A percentile compares a stretch with the other conserved stretches of the same genome.
phyloP scores from a whole-genome alignment of 2,797 vertebrate genomes.

The Sparidentex hasta region DNA sequence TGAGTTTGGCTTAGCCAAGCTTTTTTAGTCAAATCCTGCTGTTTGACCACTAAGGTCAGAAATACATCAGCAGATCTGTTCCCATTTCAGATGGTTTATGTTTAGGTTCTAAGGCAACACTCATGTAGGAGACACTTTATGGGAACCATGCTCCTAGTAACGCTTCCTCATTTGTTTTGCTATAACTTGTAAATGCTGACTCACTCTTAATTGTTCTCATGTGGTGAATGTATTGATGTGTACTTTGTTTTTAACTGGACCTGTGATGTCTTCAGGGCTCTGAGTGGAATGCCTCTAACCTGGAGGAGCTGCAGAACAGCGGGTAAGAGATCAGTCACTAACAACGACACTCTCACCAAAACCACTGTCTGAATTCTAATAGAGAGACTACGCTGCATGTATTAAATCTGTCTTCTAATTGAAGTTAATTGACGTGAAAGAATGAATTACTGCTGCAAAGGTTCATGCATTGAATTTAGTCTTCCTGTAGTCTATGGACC shows the following conservation, averaged over 20 bases:
- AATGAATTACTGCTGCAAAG: neutral
- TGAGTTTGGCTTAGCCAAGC: neutral
- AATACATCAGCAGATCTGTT: neutral
- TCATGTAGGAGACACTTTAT: no score
- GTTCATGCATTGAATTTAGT: neutral
- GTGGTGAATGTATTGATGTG: neutral
- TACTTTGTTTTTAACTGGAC: slow-evolving; percentile 10
- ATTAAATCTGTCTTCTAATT: neutral
- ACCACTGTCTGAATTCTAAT: neutral
- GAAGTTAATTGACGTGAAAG: neutral
- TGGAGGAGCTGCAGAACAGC: slow-evolving; percentile 97
- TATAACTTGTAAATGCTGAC: neutral
- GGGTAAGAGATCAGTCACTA: slow-evolving; percentile 87
- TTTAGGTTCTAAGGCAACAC: neutral
- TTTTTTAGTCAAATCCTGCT: neutral
- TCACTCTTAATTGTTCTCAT: neutral
- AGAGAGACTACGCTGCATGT: neutral
- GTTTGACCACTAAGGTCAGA: neutral
- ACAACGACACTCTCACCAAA: neutral
- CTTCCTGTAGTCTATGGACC: neutral
- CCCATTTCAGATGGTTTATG: neutral
- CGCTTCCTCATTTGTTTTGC: neutral
- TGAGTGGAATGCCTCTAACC: slow-evolving; percentile 98
- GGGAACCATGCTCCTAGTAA: no score
- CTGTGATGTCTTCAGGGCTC: slow-evolving; percentile 89